phyloP scores from a whole-genome alignment of 2,888 invertebrate species.

The Xiphydria camelus region DNA sequence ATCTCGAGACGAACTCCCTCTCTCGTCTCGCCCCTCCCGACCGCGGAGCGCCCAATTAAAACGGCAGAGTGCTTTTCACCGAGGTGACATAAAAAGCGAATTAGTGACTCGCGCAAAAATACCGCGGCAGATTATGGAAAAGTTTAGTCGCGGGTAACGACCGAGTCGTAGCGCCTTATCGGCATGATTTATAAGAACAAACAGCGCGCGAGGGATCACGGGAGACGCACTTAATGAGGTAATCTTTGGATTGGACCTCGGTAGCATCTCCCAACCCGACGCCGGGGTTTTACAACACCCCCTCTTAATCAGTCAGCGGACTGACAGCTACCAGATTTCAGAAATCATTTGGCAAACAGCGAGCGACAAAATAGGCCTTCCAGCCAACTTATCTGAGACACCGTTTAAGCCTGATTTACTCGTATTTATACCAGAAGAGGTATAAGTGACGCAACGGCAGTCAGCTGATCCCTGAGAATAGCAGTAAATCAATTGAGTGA shows the following conservation, averaged over 20 bases:
- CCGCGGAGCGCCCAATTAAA: no score
- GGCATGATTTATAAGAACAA: constrained; percentile 56
- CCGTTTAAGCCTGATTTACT: constrained; percentile 52
- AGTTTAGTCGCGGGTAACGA: constrained; percentile 37
- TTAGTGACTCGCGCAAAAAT: no score
- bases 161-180: constrained; percentile 38
- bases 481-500: constrained; percentile 14
- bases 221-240: constrained; percentile 45
- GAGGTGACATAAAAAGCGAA: constrained; percentile 13
- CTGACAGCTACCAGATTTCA: constrained; percentile 32
- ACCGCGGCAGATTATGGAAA: constrained; percentile 51
- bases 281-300: constrained; percentile 42
- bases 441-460: constrained; percentile 11
- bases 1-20: neutral
- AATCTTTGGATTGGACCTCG: constrained; percentile 30
- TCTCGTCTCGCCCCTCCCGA: neutral
- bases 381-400: constrained; percentile 47
- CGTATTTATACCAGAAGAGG: constrained; percentile 37
- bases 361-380: constrained; percentile 18
- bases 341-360: constrained; percentile 49
- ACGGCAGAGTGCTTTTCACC: no score
- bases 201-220: constrained; percentile 40
- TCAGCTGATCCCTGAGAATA: constrained; percentile 15
- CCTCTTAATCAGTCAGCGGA: constrained; percentile 43
- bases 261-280: constrained; percentile 3